Base-by-base conservation (phyloP, 1,140 invertebrate species). In the Mycetomoellerius zeteki region DNA sequence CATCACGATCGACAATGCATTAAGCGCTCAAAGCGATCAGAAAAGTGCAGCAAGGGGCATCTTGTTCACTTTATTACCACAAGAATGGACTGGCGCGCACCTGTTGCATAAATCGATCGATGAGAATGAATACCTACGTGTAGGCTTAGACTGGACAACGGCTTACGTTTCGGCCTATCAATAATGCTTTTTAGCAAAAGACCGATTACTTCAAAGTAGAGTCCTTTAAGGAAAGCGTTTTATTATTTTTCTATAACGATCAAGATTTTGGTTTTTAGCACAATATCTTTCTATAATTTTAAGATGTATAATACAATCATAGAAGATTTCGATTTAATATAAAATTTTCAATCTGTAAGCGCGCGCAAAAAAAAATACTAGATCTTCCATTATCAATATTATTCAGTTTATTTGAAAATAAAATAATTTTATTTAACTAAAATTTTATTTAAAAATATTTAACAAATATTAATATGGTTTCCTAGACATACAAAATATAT, bases 91-190 rank as follows among this genome's bases (percentile, higher is more conserved):
- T 47, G 33, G 52, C 60, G 54, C 6, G 73, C 89, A 91, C 89
- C 90, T 91, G 88, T 92, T 92, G 91, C 87, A 64, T 52, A 82
- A 90, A 92, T 92, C 91, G 92, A 92, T 92, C 85, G 90, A 47
- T 85, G 67, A 47, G 47, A 89, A 92, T 90, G 88, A 92, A 92
- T 92, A 87, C 24, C 65, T 50, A 27, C 58, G 43, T 60, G 30
- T 78, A 84, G 85, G 52, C 88, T 86, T 76, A 65, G 71, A 89
- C 69, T 73, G 89, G 89, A 85, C 88, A 89, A 37, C 24, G 58
- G 62, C 60, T 87, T 89, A 69, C 73, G 60, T 64, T 88, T 85
- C 43, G 56, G 75, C 54, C 52, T 86, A 77, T 19, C 24, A 64
- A 65, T 54, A 84, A 8, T 14, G 37, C 37, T 50, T n/a, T 64